Evolutionary conservation across 1,140 invertebrate genomes (phyloP).

Genomic region (Stegodyphus dumicola): DNA sequence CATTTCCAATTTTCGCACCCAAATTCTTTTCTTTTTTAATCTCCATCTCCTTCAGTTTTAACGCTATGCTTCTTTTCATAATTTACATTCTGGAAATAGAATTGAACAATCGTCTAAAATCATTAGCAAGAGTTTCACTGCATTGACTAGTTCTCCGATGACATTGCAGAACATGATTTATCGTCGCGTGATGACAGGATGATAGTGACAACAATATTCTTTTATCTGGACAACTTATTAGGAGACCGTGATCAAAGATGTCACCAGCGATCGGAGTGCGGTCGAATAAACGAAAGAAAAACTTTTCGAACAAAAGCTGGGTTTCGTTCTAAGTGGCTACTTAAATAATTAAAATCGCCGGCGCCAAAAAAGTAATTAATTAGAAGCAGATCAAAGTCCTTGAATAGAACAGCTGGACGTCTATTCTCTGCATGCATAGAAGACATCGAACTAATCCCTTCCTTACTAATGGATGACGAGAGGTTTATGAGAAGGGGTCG

Average conservation of each 20-base stretch:
- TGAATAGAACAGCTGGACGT: neutral
- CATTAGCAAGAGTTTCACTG: too few species aligned
- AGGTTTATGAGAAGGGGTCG: too few species aligned
- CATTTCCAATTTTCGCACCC: too few species aligned
- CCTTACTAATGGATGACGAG: too few species aligned
- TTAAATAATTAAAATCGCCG: constrained; percentile 43
- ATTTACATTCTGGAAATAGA: too few species aligned
- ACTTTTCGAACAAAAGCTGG: too few species aligned
- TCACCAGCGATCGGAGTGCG: neutral
- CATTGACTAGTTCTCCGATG: neutral
- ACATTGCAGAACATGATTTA: constrained; percentile 18
- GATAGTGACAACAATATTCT: constrained; percentile 22
- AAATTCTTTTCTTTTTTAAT: too few species aligned
- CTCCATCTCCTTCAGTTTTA: too few species aligned
- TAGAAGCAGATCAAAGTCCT: constrained; percentile 28
- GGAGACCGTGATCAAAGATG: neutral
- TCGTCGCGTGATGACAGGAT: constrained; percentile 2
- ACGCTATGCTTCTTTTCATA: too few species aligned
- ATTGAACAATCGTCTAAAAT: too few species aligned
- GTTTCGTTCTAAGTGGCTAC: neutral
- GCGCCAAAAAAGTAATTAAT: constrained; percentile 22
- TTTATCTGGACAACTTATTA: neutral
- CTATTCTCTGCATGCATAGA: too few species aligned
- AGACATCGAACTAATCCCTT: too few species aligned
- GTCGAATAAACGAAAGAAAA: neutral